These are phyloP conservation scores for Dascyllus trimaculatus DNA, from an alignment of 2,113 vertebrate species.

Conservation along the genomic window DNA sequence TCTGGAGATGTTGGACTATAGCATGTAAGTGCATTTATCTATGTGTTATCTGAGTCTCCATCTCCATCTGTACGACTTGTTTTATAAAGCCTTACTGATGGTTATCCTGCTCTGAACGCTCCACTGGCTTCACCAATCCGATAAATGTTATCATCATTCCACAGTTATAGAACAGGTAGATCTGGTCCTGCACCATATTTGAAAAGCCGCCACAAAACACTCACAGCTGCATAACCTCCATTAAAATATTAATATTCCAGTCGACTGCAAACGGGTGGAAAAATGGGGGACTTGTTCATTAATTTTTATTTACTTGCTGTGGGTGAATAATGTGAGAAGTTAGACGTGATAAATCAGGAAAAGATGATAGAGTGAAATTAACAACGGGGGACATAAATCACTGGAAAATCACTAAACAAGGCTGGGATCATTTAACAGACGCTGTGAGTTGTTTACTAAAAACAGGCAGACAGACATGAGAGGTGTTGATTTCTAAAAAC, in stretches of 20 bases:
- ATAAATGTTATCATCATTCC: conserved; percentile 45
- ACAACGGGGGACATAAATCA: conserved; percentile 5
- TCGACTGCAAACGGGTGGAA: conserved; percentile 28
- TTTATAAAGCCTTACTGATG: neutral
- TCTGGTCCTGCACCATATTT: neutral
- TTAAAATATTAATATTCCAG: conserved; percentile 45
- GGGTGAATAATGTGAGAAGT: conserved; percentile 16
- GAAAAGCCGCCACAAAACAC: conserved; percentile 27
- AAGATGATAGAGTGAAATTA: neutral
- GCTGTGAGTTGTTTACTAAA: conserved; percentile 1
- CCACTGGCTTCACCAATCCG: conserved; percentile 34
- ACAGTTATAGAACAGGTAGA: conserved; percentile 34
- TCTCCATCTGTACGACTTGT: neutral
- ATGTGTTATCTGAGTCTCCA: neutral
- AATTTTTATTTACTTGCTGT: conserved; percentile 19
- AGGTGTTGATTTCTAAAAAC: neutral
- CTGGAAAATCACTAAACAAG: neutral
- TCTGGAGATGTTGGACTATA: neutral
- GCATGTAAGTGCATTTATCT: neutral
- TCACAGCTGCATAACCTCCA: conserved; percentile 9
- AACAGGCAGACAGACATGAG: neutral
- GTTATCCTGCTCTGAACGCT: conserved; percentile 15
- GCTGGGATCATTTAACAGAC: neutral
- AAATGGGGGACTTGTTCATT: conserved; percentile 2
- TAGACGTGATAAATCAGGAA: neutral